Evolutionary conservation across 1,140 invertebrate species (phyloP), one percentile per base, ranked within the genome.

Genomic region (Dermatophagoides farinae): DNA sequence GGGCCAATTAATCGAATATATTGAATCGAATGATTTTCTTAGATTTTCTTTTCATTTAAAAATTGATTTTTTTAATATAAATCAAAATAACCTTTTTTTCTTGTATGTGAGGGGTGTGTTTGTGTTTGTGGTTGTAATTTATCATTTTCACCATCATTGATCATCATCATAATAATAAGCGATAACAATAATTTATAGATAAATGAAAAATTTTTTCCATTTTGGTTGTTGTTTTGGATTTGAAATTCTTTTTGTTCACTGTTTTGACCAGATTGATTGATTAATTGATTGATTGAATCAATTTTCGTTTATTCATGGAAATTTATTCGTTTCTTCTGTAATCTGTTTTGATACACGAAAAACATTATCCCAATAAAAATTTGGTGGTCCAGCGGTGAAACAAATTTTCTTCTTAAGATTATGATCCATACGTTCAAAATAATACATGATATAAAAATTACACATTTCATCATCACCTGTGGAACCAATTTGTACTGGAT

Each of bases 361-460:
- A 58, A 79, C 74, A 22, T 73, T 68, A 23, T 71, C 70, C 88
- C 88, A 95, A 67, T 81, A 82, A 68, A 86, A 92, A 62, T 71
- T 70, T 0, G 88, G 88, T 16, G 89, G 84, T 18, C 88, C 88
- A 49, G 68, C 68, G 39, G 81, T 82, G 69, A 88, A 91, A 70
- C 90, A 96, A 68, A 86, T 87, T 71, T 90, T 88, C 69, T 79
- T 79, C 0, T 81, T 68, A 0, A 93, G 72, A 0, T 86, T 83
- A 41, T 80, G 76, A n/a, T 77, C 79, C n/a, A 82, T 77, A 25
- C 53, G 53, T 31, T 89, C 79, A 0, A 91, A 86, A 74, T 89
- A 98, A 73, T 96, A 97, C 90, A 98, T 96, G 20, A 98, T 72
- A 73, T 98, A 98, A 72, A 98, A 97, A 73, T 98, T 98, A 76